Base-by-base conservation (phyloP, 2,888 invertebrate species). In the Caenorhabditis drosophilae region DNA sequence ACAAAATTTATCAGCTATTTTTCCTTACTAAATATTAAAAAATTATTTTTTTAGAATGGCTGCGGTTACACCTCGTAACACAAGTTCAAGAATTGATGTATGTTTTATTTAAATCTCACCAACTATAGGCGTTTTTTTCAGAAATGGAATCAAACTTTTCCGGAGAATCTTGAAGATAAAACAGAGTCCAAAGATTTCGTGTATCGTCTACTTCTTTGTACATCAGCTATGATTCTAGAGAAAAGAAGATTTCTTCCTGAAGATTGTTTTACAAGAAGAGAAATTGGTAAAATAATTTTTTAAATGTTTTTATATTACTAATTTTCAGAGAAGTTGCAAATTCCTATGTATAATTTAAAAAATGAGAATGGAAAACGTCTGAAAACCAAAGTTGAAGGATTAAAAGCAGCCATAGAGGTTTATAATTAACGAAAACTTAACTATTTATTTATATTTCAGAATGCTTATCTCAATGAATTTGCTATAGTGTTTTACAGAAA, bases 221-320 rank as follows among this genome's bases (percentile, higher is more conserved):
- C 56, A 15, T 15, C 61, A 15, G 38, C 61, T 9, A 56, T 62
- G 27, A 62, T 62, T 31, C 31, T 62, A 9, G 55, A 62, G 20
- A 55, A 56, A n/a, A 51, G 61, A 1, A 34, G 47, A 2, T 16
- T 62, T 23, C 34, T 62, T 0, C 31, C 22, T 15, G 56, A 56
- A 2, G 26, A 25, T 9, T 51, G 46, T 35, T 62, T 62, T 41
- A 51, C 35, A 23, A 34, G 36, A 3, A 51, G 61, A 1, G 23
- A 7, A 3, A 55, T 62, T 16, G 59, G 59, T 60, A 22, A 1
- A 18, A 42, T 31, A n/a, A 7, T 15, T 22, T n/a, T n/a, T 7
- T 55, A 40, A 31, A 9, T 27, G 9, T 18, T 47, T 18, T 22
- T 6, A 31, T 11, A 6, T 2, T 22, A 1, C 18, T 44, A 4